Conservation (phyloP, 1,140 invertebrate species). For the Zaprionus tsacasi region DNA sequence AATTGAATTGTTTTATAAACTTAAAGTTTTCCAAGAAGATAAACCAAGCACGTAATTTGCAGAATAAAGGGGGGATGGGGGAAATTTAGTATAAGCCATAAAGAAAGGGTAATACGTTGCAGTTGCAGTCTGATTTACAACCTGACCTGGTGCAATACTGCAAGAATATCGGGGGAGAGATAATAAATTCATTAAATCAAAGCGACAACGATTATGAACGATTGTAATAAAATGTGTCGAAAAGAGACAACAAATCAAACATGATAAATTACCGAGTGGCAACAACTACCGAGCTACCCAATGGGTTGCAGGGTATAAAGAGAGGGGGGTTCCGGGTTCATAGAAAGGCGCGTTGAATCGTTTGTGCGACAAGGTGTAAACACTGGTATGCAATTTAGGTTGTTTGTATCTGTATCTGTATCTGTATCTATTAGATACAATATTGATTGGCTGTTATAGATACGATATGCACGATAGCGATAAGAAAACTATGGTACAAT, state of each 20-base stretch:
- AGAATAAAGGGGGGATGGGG: too few relatives aligned
- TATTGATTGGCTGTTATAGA: conserved; percentile 69
- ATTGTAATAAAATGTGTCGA: conserved; percentile 77
- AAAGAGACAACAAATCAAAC: conserved; percentile 74
- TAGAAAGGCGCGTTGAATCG: conserved; percentile 34
- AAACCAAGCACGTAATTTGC: background rate
- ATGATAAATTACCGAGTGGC: conserved; percentile 68
- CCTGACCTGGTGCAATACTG: conserved; percentile 75
- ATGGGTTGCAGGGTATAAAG: conserved; percentile 3
- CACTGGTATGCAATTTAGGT: conserved; percentile 80
- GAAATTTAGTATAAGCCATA: too few relatives aligned
- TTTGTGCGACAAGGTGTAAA: conserved; percentile 69
- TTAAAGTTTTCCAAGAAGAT: background rate
- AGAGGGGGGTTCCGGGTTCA: background rate
- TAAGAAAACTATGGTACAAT: conserved; percentile 18
- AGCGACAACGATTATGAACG: conserved; percentile 71
- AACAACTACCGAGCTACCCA: conserved; percentile 52
- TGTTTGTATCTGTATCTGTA: too few relatives aligned
- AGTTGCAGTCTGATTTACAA: conserved; percentile 63
- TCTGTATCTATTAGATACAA: conserved; percentile 76
- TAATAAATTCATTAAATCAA: conserved; percentile 76
- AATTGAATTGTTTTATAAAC: background rate
- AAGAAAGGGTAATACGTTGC: conserved; percentile 6
- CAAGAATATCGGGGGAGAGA: conserved; percentile 22
- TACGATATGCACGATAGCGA: conserved; percentile 37